Percentiles rank a stretch among this genome's conserved stretches.
phyloP scores from a whole-genome alignment of 2,113 vertebrate species.

The Apeltes quadracus region DNA sequence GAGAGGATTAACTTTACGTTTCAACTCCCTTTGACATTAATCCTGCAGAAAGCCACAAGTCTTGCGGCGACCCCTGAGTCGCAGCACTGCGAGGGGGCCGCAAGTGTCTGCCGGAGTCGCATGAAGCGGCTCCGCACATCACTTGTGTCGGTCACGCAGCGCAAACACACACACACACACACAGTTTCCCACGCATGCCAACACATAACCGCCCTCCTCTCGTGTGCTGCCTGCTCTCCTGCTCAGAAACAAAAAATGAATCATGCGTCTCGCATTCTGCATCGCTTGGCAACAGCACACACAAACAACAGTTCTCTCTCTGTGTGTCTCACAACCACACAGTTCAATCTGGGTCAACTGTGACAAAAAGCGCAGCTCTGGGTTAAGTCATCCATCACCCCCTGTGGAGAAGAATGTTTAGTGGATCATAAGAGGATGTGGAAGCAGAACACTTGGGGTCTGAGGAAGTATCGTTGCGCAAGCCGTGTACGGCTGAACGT shows the following conservation, averaged over 20 bases:
- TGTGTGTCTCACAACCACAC: constrained; percentile 26
- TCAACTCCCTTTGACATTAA: constrained; percentile 74
- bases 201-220: background rate
- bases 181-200: constrained; percentile 8
- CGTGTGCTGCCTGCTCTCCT: background rate
- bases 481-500: constrained; percentile 25
- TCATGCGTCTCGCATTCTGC: constrained; percentile 7
- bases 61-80: constrained; percentile 40
- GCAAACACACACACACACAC: background rate
- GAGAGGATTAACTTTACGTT: constrained; percentile 72
- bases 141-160: constrained; percentile 30
- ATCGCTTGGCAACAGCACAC: constrained; percentile 26
- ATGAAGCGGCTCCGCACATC: constrained; percentile 56
- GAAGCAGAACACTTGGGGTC: constrained; percentile 57
- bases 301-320: constrained; percentile 26
- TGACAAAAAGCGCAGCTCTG: constrained; percentile 42
- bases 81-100: constrained; percentile 23
- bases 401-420: constrained; percentile 53
- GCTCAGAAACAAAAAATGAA: constrained; percentile 4
- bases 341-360: constrained; percentile 62
- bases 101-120: constrained; percentile 43
- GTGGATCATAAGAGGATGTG: constrained; percentile 63
- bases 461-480: constrained; percentile 45
- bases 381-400: constrained; percentile 66
- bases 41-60: constrained; percentile 58